Evolutionary conservation across 2,888 invertebrate genomes (phyloP), one percentile per base, ranked within the genome.

Genomic region (Venusia cambrica): DNA sequence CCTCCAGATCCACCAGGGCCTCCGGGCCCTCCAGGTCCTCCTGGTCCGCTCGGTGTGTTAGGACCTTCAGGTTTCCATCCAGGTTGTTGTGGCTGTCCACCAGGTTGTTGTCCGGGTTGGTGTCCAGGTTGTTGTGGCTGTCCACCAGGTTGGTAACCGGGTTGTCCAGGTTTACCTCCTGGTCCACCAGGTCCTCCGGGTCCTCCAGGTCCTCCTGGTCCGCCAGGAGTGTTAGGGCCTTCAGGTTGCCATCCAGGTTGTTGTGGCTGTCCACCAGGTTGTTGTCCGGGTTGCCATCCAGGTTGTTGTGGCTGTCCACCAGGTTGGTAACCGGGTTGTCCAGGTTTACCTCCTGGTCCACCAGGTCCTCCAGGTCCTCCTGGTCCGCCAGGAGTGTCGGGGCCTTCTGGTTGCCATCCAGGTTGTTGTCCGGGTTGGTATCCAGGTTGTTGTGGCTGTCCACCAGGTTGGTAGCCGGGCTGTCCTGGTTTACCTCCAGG

Each of bases 1-100:
- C 59, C 56, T 8, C 9, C 19, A 9, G 66, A 58, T 1, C 49
- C 28, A 9, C 71, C 66, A 3, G 66, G 38, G 12, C 2, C 44
- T 43, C 7, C 47, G 24, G 26, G 38, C 20, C 24, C 49, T 16
- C 26, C 26, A 48, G 37, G 30, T 46, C 27, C 46, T 28, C 16
- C 50, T 34, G 33, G 55, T 22, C n/a, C n/a, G n/a, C n/a, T n/a
- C n/a, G n/a, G n/a, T n/a, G n/a, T n/a, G n/a, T n/a, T n/a, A n/a
- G n/a, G n/a, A n/a, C 8, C 18, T 17, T 20, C 54, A 32, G 31
- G 57, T 38, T 19, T 14, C 2, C 17, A 6, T 12, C 29, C 35
- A 14, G 35, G 35, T 7, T 7, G 7, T 4, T 28, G 25, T 3
- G 17, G 19, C 19, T 17, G 24, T 1, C 9, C 5, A 10, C 24